Evolutionary conservation across 2,888 invertebrate genomes (phyloP).

Genomic region (Carcina quercana): DNA sequence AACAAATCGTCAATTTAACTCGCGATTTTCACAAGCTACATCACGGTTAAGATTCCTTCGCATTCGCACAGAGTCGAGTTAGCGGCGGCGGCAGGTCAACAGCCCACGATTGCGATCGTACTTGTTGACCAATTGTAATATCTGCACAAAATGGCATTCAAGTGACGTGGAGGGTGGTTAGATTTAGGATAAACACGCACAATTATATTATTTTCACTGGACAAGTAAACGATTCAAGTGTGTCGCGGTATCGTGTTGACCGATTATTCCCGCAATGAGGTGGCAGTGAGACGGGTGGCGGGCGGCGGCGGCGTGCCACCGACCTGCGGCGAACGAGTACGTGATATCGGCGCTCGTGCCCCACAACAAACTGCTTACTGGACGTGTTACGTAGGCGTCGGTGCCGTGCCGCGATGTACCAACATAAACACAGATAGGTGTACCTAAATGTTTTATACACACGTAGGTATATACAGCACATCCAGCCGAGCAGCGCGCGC

Average conservation of each 20-base stretch:
- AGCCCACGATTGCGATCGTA: slow-evolving; percentile 58
- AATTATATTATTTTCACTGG: slow-evolving; percentile 4
- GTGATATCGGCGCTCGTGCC: slow-evolving; percentile 70
- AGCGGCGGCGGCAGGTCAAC: slow-evolving; percentile 60
- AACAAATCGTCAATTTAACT: slow-evolving; percentile 19
- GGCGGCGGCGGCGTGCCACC: slow-evolving; percentile 52
- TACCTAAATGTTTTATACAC: slow-evolving; percentile 25
- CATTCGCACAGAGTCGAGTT: slow-evolving; percentile 34
- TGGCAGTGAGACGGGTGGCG: slow-evolving; percentile 46
- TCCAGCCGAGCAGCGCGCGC: slow-evolving; percentile 31
- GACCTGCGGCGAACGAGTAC: slow-evolving; percentile 61
- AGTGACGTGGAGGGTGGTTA: no score
- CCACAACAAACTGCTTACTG: slow-evolving; percentile 73
- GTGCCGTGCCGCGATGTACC: slow-evolving; percentile 55
- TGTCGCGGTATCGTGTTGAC: slow-evolving; percentile 45
- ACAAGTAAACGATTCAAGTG: not conserved
- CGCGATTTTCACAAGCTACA: slow-evolving; percentile 31
- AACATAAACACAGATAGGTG: slow-evolving; percentile 45
- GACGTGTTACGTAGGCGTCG: slow-evolving; percentile 70
- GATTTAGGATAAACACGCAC: no score
- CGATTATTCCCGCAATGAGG: slow-evolving; percentile 68
- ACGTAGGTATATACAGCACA: no score
- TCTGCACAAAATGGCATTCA: slow-evolving; percentile 32
- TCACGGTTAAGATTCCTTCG: slow-evolving; percentile 36
- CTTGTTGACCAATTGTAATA: slow-evolving; percentile 44